phyloP scores from a whole-genome alignment of 2,888 invertebrate genomes.

The Acronicta psi region DNA sequence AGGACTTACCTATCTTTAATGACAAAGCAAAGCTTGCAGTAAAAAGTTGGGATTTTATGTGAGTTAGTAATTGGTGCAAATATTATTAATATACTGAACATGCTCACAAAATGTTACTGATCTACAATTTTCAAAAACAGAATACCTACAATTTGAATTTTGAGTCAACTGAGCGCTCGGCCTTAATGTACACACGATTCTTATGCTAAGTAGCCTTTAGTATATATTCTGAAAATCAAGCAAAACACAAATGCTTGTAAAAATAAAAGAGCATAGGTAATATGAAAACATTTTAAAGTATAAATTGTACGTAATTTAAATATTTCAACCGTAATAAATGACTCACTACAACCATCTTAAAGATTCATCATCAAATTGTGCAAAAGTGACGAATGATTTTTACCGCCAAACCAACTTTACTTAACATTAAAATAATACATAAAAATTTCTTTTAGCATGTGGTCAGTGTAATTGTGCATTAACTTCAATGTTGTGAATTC shows the following conservation, averaged over 20 bases:
- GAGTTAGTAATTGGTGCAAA: no score
- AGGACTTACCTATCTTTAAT: no score
- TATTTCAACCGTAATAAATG: constrained; percentile 25
- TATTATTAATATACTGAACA: no score
- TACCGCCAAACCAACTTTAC: constrained; percentile 44
- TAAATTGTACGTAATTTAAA: constrained; percentile 31
- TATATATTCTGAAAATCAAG: background rate
- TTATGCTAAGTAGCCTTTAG: constrained; percentile 1
- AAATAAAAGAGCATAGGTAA: constrained; percentile 3
- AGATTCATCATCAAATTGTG: constrained; percentile 33
- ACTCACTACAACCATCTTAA: constrained; percentile 30
- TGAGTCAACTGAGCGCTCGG: no score
- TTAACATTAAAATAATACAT: constrained; percentile 40
- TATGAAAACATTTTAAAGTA: constrained; percentile 4
- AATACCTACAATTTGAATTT: no score
- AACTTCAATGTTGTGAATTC: constrained; percentile 65
- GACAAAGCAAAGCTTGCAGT: no score
- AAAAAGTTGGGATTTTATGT: no score
- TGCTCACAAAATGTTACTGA: no score
- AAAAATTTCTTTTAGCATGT: constrained; percentile 50
- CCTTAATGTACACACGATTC: no score
- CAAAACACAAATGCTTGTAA: no score
- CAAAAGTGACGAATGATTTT: constrained; percentile 30
- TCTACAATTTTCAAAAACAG: no score
- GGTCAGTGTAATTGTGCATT: constrained; percentile 59